Percentiles rank a stretch among this genome's conserved stretches.
These are phyloP conservation scores for Chamaedrilus cognettii DNA, from an alignment of 2,888 invertebrate genomes.

Conservation along the genomic window DNA sequence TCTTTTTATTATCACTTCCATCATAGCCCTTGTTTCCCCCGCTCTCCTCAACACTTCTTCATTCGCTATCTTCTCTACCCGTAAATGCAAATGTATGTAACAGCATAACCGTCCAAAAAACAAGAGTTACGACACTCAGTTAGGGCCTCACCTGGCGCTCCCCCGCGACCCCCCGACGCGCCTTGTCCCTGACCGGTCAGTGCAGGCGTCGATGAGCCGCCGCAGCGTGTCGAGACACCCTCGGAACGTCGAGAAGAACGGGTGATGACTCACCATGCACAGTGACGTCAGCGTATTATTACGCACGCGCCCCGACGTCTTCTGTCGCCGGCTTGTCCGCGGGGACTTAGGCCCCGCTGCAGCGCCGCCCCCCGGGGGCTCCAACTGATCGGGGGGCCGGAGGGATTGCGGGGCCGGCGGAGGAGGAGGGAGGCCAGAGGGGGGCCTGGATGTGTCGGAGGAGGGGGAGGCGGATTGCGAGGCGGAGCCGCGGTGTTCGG, in stretches of 20 bases:
- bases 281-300: conserved; percentile 96
- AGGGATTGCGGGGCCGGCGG: too few species aligned
- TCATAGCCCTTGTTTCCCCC: too few species aligned
- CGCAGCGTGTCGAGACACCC: conserved; percentile 96
- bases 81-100: too few species aligned
- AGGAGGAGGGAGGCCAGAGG: too few species aligned
- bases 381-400: too few species aligned
- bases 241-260: conserved; percentile 97
- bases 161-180: conserved; percentile 69
- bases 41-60: too few species aligned
- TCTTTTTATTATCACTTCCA: too few species aligned
- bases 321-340: conserved; percentile 47
- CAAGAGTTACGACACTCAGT: too few species aligned
- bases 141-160: too few species aligned
- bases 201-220: conserved; percentile 96
- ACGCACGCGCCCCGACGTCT: conserved; percentile 59
- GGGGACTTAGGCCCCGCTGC: conserved; percentile 46
- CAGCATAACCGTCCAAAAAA: too few species aligned
- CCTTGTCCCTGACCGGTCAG: conserved; percentile 70
- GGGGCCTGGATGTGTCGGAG: neutral
- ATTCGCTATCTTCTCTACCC: too few species aligned
- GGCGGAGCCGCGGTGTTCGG: neutral
- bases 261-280: conserved; percentile 98
- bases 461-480: neutral
- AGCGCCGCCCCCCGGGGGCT: too few species aligned